A percentile compares a stretch with the other conserved stretches of the same genome.
Conservation (phyloP, 2,888 invertebrate species). For the Drosophila rellima region DNA sequence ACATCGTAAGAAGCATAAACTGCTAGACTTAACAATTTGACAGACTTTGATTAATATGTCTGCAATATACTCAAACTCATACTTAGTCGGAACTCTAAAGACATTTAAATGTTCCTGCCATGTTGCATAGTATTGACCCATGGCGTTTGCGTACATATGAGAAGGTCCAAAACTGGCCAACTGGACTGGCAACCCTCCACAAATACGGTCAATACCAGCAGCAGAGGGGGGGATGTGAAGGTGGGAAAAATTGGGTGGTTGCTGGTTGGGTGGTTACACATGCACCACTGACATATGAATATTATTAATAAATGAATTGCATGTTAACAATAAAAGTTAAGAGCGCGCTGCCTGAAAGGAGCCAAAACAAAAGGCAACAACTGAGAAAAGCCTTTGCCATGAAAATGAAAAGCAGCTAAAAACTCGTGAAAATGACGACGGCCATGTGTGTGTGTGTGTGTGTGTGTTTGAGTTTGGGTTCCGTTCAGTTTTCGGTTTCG, state of each 20-base stretch:
- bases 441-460: conserved; percentile 4
- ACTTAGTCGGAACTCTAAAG: not conserved
- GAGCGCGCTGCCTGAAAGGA: conserved; percentile 53
- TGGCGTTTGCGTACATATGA: conserved; percentile 13
- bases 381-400: conserved; percentile 56
- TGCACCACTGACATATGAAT: conserved; percentile 68
- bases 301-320: conserved; percentile 79
- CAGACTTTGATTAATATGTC: conserved; percentile 1
- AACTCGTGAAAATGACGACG: conserved; percentile 63
- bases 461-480: conserved; percentile 43
- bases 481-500: conserved; percentile 70
- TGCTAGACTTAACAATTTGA: conserved; percentile 1
- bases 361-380: conserved; percentile 50
- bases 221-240: not conserved
- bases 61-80: not conserved
- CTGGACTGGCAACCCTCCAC: conserved; percentile 21
- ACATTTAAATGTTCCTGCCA: conserved; percentile 1
- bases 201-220: conserved; percentile 11
- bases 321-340: conserved; percentile 79
- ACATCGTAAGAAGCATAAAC: not conserved
- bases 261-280: conserved; percentile 29
- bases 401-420: conserved; percentile 73
- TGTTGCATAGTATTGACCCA: not conserved
- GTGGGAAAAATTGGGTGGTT: conserved; percentile 5
- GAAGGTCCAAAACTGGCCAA: conserved; percentile 23